Base-by-base conservation (phyloP, 2,797 vertebrate species). In the Mormyrus proboscirostris region DNA sequence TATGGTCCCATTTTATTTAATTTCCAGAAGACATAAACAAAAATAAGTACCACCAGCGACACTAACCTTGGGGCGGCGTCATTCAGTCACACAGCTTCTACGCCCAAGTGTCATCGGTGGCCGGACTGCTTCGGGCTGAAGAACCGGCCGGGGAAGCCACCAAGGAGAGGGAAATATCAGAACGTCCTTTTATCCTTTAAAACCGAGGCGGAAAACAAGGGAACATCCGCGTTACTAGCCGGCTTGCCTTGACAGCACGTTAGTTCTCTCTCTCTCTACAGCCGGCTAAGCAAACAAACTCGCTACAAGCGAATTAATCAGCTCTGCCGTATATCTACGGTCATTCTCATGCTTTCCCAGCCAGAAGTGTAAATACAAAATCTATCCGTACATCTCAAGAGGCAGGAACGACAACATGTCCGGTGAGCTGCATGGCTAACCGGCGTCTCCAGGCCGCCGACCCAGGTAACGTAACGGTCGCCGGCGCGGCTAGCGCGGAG, bases 111-210 rank as follows among this genome's bases (percentile, higher is more conserved):
- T 65, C 41, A 47, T 69, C 38, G 16, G 29, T 44, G 57, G 41
- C 59, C 92, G 89, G 92, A 93, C 65, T 89, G 93, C 91, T 93
- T 94, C 92, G 73, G n/a, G 76, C 41, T 47, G 38, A 47, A 47
- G 47, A 47, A 82, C 41, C 76, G 76, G 76, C 76, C 41, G 16
- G 76, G 76, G 76, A 41, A 47, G 76, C 19, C 76, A 47, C 76
- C 41, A 22, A 82, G 76, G 41, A 47, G 76, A 22, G 41, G 41
- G 33, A 76, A 38, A 41, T 62, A 76, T 38, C 69, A 38, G 69
- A 38, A 33, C 69, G 33, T 76, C 4, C 69, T 73, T 76, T 76
- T 76, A 76, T 41, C 69, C 14, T 38, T 73, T 76, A 41, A 73
- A 69, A 29, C 65, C 12, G 29, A 16, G 33, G 69, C 69, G 69